These are phyloP conservation scores for Papilio polyxenes DNA, from an alignment of 1,140 invertebrate genomes.

Conservation along the genomic window DNA sequence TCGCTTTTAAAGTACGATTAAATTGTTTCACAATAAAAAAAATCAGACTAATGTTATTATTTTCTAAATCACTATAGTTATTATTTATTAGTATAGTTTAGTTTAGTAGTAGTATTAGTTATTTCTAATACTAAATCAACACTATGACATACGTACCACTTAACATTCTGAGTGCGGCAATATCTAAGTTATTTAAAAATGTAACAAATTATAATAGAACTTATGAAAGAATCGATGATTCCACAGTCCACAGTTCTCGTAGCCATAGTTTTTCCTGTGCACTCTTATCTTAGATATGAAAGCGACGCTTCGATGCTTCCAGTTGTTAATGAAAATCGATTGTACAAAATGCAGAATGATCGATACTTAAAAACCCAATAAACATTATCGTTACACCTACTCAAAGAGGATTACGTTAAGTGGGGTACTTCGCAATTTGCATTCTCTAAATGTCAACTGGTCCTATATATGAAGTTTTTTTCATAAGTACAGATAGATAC, in stretches of 20 bases:
- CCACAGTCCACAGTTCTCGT: not conserved
- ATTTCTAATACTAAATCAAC: not conserved
- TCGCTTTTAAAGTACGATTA: not conserved
- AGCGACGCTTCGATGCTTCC: not conserved
- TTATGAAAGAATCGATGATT: not conserved
- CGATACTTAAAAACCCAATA: slow-evolving; percentile 24
- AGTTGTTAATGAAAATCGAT: slow-evolving; percentile 32
- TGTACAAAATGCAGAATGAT: slow-evolving; percentile 27
- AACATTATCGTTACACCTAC: slow-evolving; percentile 8
- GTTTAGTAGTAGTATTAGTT: too few relatives aligned
- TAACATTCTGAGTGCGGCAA: not conserved
- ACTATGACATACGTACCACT: not conserved
- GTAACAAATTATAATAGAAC: not conserved
- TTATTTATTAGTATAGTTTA: too few relatives aligned
- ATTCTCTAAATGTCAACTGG: slow-evolving; percentile 16
- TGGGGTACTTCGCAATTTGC: slow-evolving; percentile 8
- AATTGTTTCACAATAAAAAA: not conserved
- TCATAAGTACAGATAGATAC: too few relatives aligned
- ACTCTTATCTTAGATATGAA: slow-evolving; percentile 12
- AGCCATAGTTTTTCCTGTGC: not conserved
- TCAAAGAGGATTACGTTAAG: not conserved
- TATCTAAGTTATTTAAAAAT: too few relatives aligned
- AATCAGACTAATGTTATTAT: not conserved
- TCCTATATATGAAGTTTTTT: not conserved
- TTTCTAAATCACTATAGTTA: too few relatives aligned